phyloP scores from a whole-genome alignment of 2,797 vertebrate species.

The Todus mexicanus region DNA sequence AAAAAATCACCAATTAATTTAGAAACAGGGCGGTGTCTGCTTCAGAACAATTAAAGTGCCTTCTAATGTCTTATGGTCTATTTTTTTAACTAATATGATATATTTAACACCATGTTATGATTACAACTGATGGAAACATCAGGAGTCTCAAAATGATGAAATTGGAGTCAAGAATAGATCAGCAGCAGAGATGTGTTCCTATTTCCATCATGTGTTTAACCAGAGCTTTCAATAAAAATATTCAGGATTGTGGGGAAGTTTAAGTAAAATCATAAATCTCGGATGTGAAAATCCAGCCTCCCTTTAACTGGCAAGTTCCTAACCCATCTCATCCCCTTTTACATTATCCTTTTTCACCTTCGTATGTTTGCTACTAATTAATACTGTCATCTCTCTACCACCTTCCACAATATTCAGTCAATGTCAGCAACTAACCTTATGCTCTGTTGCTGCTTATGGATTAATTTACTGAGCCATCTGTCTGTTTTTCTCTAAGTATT shows the following conservation, averaged over 20 bases:
- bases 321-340: background rate
- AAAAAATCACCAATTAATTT: background rate
- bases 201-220: background rate
- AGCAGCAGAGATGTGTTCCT: background rate
- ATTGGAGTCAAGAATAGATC: background rate
- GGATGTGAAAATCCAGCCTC: background rate
- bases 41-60: background rate
- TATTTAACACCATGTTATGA: background rate
- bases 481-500: constrained; percentile 53
- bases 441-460: constrained; percentile 48
- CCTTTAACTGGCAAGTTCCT: background rate
- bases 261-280: background rate
- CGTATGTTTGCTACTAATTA: constrained; percentile 31
- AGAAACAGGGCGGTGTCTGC: background rate
- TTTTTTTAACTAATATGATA: background rate
- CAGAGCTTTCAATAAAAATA: background rate
- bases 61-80: background rate
- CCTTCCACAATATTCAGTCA: constrained; percentile 31
- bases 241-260: background rate
- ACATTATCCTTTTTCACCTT: constrained; percentile 37
- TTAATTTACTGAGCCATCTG: constrained; percentile 72
- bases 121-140: background rate
- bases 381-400: constrained; percentile 8
- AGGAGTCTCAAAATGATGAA: background rate
- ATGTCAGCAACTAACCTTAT: constrained; percentile 62